Base-by-base conservation (phyloP, 2,113 vertebrate genomes). In the Periophthalmodon schlosseri region DNA sequence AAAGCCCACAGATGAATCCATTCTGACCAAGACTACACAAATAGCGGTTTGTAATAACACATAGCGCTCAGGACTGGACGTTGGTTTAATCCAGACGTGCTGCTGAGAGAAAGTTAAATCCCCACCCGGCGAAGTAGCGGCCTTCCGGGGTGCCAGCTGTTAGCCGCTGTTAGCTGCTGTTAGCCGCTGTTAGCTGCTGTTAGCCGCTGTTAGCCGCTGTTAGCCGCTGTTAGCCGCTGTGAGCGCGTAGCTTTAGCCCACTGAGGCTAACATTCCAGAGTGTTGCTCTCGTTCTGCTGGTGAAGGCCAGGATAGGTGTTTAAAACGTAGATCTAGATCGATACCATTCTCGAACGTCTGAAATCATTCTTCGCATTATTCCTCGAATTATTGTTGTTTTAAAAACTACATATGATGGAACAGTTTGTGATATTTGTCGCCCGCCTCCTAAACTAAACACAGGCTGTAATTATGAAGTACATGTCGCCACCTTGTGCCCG, bases 1-100 rank as follows among this genome's bases (percentile, higher is more conserved):
- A 24, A 68, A 68, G 66, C 44, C 21, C 56, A 84, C 58, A 50
- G 89, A 77, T 12, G 86, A 64, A 69, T 94, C 89, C 94, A 94
- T 95, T 81, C 82, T 88, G 84, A 90, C 80, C 84, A 9, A 66
- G 16, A 23, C 3, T 3, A n/a, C 44, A 69, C 14, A 46, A 77
- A 73, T 21, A 63, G 44, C 39, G 39, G 34, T 80, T 64, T 76
- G 76, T 67, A 72, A 66, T 76, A 65, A 12, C 18, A 36, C 63
- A 65, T 65, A 44, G 44, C 58, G n/a, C 39, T 24, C 21, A 15
- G 0, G 34, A 64, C 52, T 66, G 72, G 60, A 33, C 49, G 36
- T 69, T 2, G 58, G 54, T 56, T 78, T 56, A 4, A 49, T 83
- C 73, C 72, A 34, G 72, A 69, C 72, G 69, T 67, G 13, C n/a